These are phyloP conservation scores for Pseudomyrmex dendroicus DNA, from an alignment of 1,140 invertebrate genomes.

Conservation along the genomic window DNA sequence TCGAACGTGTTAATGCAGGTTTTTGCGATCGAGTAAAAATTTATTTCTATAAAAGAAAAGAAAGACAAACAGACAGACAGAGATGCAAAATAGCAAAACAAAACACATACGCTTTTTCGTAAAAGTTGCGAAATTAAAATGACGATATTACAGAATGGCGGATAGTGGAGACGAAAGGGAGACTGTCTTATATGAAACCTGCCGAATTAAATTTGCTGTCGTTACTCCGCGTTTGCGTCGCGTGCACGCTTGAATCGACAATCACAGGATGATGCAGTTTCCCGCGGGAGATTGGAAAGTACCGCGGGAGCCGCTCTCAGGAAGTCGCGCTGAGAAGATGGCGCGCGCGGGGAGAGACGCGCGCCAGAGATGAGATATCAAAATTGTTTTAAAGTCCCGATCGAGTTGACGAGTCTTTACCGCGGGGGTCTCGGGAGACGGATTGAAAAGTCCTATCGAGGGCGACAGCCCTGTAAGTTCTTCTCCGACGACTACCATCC, in stretches of 20 bases:
- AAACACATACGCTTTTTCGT: neutral
- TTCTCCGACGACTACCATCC: conserved; percentile 3
- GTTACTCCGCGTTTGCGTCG: conserved; percentile 37
- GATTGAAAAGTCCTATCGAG: conserved; percentile 61
- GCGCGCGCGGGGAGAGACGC: conserved; percentile 3
- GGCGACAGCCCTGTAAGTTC: conserved; percentile 39
- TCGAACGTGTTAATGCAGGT: conserved; percentile 1
- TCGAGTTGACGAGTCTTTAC: conserved; percentile 73
- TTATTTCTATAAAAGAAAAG: neutral
- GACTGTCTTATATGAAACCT: neutral
- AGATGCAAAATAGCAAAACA: neutral
- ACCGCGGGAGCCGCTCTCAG: conserved; percentile 10
- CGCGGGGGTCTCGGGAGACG: conserved; percentile 35
- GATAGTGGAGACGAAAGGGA: neutral
- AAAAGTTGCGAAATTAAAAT: neutral
- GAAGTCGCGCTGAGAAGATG: conserved; percentile 30
- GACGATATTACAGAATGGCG: neutral
- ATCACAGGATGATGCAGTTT: conserved; percentile 62
- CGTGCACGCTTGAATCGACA: conserved; percentile 37
- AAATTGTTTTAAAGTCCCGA: conserved; percentile 75
- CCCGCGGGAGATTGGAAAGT: conserved; percentile 65
- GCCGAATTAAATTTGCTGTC: neutral
- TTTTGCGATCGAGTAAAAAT: conserved; percentile 13
- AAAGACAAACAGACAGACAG: neutral
- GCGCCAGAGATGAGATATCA: conserved; percentile 71